Evolutionary conservation across 2,888 invertebrate species (phyloP), one percentile per base, ranked within the genome.

Genomic region (Pyralis farinalis): DNA sequence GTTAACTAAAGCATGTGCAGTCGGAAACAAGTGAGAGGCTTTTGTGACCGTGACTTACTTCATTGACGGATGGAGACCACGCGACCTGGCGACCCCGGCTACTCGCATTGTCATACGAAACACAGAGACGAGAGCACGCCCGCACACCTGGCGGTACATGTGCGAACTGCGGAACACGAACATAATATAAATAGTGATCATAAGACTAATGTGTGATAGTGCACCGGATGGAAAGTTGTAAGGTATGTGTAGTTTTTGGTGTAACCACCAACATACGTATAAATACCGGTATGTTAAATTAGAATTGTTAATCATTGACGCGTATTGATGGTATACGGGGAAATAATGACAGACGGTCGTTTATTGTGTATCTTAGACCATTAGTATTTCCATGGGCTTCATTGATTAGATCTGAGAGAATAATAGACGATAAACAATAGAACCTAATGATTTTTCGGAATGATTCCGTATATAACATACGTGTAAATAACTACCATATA

Each of bases 91-190:
- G 80, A 80, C 75, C 83, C 73, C 67, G 57, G 49, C 49, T 57
- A 47, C 58, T 25, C 25, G 60, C 75, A 83, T 82, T 83, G 84
- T 84, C 74, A 76, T 71, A 71, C 75, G 75, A 70, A 71, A 67
- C 60, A 12, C 12, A 9, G 52, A 46, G 42, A 43, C 49, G 51
- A 50, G 7, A 20, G 8, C 33, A 33, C 43, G 67, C 55, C 61
- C 65, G 57, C 66, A 65, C 62, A 58, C 45, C 34, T 43, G 49
- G 43, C 43, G 40, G 4, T 16, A 25, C 11, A 12, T 7, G 34
- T 30, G 36, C 37, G 22, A 28, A 37, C 7, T 25, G 7, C 16
- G 3, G 4, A 3, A 16, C 16, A 16, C 16, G 16, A n/a, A 16
- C 16, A 37, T 5, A 31, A 32, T 28, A 36, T 39, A 34, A 37